phyloP scores from a whole-genome alignment of 2,113 vertebrate genomes.

The Copsychus sechellarum region DNA sequence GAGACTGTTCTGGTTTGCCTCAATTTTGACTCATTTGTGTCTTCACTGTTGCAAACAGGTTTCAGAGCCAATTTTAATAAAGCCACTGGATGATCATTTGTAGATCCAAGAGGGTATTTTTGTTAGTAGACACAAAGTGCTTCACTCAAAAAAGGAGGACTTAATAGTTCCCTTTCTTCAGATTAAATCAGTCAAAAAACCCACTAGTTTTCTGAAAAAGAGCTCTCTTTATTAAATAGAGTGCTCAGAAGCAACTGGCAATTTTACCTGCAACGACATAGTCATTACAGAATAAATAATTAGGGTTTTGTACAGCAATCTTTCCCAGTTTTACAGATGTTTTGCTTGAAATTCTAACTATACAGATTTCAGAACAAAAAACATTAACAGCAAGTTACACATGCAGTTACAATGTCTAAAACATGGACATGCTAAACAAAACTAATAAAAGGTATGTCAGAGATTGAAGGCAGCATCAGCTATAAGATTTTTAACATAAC shows the following conservation, averaged over 20 bases:
- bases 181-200: neutral
- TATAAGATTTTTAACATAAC: neutral
- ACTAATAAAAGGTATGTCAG: neutral
- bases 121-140: neutral
- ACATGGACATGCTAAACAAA: neutral
- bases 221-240: neutral
- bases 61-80: neutral
- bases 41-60: neutral
- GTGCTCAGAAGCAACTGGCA: neutral
- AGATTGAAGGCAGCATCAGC: neutral
- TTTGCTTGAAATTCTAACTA: neutral
- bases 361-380: neutral
- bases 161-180: neutral
- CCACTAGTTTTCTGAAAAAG: neutral
- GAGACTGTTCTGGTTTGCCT: neutral
- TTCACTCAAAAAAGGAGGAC: neutral
- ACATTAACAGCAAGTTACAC: neutral
- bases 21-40: neutral
- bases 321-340: neutral
- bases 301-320: neutral
- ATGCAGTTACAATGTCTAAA: neutral
- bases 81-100: neutral
- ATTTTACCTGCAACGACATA: neutral
- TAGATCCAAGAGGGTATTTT: neutral
- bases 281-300: slow-evolving; percentile 11